These are phyloP conservation scores for Ursus arctos DNA, from an alignment of 2,113 vertebrate species.

Conservation along the genomic window DNA sequence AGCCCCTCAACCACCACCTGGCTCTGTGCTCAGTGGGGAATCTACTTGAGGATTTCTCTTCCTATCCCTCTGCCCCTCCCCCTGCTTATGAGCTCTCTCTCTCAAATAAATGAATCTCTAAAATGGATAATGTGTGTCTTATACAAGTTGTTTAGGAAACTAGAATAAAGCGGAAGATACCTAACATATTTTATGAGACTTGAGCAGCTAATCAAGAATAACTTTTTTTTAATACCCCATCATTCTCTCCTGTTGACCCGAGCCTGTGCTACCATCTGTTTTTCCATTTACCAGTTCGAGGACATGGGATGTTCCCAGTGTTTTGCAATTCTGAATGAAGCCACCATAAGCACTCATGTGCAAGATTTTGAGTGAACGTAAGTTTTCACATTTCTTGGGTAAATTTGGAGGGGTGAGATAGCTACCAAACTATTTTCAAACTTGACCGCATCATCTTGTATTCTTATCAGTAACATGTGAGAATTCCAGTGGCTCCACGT, in stretches of 20 bases:
- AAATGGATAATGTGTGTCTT: not conserved
- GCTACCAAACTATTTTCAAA: constrained; percentile 15
- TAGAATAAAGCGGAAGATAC: not conserved
- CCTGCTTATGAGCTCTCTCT: not conserved
- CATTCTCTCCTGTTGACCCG: not conserved
- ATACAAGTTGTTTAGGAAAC: not conserved
- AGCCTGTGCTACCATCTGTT: not conserved
- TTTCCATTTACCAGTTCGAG: not conserved
- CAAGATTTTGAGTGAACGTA: not conserved
- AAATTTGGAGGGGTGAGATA: not conserved
- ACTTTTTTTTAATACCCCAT: not conserved
- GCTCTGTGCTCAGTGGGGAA: not conserved
- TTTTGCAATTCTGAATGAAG: not conserved
- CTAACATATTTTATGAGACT: not conserved
- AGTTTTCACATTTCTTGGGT: not conserved
- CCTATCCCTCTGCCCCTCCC: not conserved
- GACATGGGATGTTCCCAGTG: not conserved
- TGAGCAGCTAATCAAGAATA: not conserved
- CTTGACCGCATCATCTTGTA: not conserved
- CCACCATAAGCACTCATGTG: not conserved
- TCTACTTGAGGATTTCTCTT: not conserved
- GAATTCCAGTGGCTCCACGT: not conserved
- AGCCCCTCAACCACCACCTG: not conserved
- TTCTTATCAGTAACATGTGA: not conserved
- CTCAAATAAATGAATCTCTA: not conserved